phyloP scores from a whole-genome alignment of 2,797 vertebrate species.

The Siniperca undulata region DNA sequence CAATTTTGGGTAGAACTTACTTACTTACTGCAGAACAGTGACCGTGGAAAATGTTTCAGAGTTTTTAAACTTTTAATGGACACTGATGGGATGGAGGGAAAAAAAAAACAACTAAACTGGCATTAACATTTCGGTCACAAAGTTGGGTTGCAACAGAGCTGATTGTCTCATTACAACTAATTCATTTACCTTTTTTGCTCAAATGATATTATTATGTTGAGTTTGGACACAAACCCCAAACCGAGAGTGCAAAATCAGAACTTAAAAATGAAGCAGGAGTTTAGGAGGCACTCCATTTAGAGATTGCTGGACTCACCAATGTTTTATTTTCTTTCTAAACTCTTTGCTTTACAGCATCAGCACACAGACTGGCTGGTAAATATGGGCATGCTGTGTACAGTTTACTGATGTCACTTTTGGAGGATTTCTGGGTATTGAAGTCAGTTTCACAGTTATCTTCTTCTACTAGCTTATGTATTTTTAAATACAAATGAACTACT shows the following conservation, averaged over 20 bases:
- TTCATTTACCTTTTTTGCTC: neutral
- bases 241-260: neutral
- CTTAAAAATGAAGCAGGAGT: neutral
- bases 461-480: neutral
- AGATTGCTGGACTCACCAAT: neutral
- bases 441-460: neutral
- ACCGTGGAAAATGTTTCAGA: no score
- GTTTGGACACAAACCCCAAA: neutral
- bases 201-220: neutral
- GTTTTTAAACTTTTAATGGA: neutral
- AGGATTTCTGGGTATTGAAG: neutral
- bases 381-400: neutral
- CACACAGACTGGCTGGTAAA: neutral
- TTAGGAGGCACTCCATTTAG: neutral
- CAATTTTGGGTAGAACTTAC: neutral
- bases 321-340: neutral
- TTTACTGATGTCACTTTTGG: neutral
- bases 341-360: neutral
- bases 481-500: neutral
- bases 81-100: neutral
- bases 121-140: neutral
- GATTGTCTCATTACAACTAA: neutral
- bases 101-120: neutral
- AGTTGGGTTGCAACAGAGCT: neutral
- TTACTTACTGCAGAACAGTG: no score